Conservation (phyloP, 2,113 vertebrate genomes). For the Pteropus alecto region DNA sequence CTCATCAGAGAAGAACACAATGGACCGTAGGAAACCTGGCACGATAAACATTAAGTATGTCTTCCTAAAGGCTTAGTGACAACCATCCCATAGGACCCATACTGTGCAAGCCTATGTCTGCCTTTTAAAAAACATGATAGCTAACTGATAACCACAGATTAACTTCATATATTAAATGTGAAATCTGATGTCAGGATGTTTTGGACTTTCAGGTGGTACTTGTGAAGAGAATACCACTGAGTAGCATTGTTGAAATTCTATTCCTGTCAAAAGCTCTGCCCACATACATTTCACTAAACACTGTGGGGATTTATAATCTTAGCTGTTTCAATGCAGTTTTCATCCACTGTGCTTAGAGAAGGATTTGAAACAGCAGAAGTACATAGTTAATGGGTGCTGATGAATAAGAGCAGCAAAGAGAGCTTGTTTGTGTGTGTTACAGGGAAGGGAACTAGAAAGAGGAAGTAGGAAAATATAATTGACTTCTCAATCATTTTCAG, state of each 20-base stretch:
- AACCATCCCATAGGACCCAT: too few species aligned
- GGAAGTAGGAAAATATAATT: neutral
- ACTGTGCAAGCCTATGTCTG: neutral
- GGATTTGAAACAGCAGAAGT: neutral
- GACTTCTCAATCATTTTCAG: neutral
- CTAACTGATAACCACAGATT: neutral
- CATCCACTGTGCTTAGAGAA: neutral
- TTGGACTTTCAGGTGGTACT: neutral
- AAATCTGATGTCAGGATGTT: neutral
- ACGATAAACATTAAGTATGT: neutral
- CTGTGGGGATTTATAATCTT: neutral
- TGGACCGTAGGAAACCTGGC: neutral
- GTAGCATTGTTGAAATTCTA: neutral
- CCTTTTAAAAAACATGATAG: neutral
- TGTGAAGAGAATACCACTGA: neutral
- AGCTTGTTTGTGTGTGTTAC: neutral
- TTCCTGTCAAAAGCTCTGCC: neutral
- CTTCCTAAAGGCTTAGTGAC: neutral
- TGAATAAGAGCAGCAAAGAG: neutral
- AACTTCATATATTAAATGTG: neutral
- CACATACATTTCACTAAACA: neutral
- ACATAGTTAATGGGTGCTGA: neutral
- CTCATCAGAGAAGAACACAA: neutral
- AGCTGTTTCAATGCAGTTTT: neutral
- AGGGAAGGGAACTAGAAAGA: neutral